phyloP scores from a whole-genome alignment of 30 jellyfish, hydroid and myxozoan genomes.

The Aurelia coerulea region DNA sequence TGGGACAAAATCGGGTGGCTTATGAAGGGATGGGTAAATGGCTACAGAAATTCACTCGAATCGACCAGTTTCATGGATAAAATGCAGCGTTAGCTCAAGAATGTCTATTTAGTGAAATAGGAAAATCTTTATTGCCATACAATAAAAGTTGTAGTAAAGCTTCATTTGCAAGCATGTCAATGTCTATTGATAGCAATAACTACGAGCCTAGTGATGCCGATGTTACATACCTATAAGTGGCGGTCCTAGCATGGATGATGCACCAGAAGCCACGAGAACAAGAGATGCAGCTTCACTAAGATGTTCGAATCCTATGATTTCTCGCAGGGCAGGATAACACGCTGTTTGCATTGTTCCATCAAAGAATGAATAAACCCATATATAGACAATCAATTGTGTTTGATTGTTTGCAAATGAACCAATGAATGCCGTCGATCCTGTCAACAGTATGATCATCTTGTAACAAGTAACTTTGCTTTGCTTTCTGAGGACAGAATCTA shows the following conservation, averaged over 20 bases:
- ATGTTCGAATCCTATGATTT: slow-evolving; percentile 1
- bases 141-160: too few relatives aligned
- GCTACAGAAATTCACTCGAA: too few relatives aligned
- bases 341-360: slow-evolving; percentile 47
- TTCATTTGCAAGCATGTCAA: too few relatives aligned
- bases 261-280: slow-evolving; percentile 13
- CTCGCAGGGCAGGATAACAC: slow-evolving; percentile 13
- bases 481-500: slow-evolving; percentile 16
- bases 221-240: slow-evolving; percentile 51
- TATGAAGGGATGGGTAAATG: too few relatives aligned
- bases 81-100: too few relatives aligned
- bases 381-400: slow-evolving; percentile 42
- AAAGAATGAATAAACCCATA: slow-evolving; percentile 29
- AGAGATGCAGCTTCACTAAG: slow-evolving; percentile 36
- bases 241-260: slow-evolving; percentile 52
- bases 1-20: too few relatives aligned
- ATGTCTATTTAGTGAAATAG: too few relatives aligned
- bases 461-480: slow-evolving; percentile 8
- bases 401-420: slow-evolving; percentile 49
- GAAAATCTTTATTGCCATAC: too few relatives aligned
- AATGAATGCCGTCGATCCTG: slow-evolving; percentile 36
- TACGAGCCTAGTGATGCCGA: too few relatives aligned
- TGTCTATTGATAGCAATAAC: too few relatives aligned
- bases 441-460: slow-evolving; percentile 19
- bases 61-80: too few relatives aligned